Percentiles rank a stretch among this genome's conserved stretches.
phyloP scores from a whole-genome alignment of 2,797 vertebrate species.

The Myiotriccus ornatus region DNA sequence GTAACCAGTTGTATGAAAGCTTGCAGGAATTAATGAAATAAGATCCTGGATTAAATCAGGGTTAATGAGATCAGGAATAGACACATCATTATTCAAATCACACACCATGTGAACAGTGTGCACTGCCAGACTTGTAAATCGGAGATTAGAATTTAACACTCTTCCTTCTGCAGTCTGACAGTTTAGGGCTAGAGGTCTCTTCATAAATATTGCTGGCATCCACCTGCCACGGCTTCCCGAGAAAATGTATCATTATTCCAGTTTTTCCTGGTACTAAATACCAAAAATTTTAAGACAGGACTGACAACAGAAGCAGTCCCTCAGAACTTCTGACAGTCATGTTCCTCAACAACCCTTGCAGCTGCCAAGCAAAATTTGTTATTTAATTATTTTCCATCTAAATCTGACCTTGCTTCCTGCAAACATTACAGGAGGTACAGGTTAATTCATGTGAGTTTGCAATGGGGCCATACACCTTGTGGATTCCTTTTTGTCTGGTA shows the following conservation, averaged over 20 bases:
- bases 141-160: constrained; percentile 51
- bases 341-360: not conserved
- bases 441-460: not conserved
- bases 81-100: constrained; percentile 52
- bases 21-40: constrained; percentile 23
- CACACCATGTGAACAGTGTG: constrained; percentile 4
- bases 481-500: not conserved
- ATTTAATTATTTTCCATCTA: not conserved
- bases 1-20: constrained; percentile 19
- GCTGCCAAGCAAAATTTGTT: not conserved
- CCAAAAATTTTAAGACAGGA: not conserved
- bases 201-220: constrained; percentile 1
- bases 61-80: constrained; percentile 56
- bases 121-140: constrained; percentile 14
- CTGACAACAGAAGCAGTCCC: not conserved
- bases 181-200: constrained; percentile 4
- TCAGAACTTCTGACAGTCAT: not conserved
- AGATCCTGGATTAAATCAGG: constrained; percentile 44
- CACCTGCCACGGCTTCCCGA: constrained; percentile 3
- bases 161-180: constrained; percentile 14
- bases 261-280: not conserved
- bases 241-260: not conserved
- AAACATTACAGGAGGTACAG: not conserved
- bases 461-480: not conserved
- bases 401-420: not conserved